Evolutionary conservation across 2,888 invertebrate species (phyloP).

Genomic region (Drosophila formosana): DNA sequence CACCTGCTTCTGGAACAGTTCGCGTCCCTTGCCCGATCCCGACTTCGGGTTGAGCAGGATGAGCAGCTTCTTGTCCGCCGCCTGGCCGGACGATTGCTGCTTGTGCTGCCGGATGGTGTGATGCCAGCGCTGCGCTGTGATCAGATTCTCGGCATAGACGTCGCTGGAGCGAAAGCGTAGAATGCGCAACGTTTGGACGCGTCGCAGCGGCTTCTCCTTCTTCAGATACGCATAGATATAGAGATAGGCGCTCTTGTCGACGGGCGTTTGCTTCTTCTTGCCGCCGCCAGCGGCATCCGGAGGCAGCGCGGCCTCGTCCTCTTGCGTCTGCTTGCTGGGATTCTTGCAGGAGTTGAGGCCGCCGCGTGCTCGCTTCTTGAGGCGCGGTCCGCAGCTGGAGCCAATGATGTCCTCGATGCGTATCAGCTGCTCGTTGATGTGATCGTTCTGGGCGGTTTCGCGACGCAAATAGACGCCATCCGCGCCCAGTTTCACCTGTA

Average conservation of each 20-base stretch:
- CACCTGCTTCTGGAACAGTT: constrained; percentile 93
- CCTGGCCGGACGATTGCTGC: constrained; percentile 9
- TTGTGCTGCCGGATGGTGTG: constrained; percentile 90
- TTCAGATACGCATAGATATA: constrained; percentile 93
- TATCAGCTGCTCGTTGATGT: constrained; percentile 90
- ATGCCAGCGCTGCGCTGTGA: constrained; percentile 93
- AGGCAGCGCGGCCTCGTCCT: constrained; percentile 8
- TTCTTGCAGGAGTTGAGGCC: constrained; percentile 89
- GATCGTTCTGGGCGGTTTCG: constrained; percentile 88
- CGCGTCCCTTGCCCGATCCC: constrained; percentile 95
- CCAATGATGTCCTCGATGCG: constrained; percentile 91
- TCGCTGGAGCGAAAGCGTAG: constrained; percentile 93
- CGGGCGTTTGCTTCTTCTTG: not conserved
- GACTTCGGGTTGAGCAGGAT: constrained; percentile 97
- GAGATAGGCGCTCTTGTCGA: constrained; percentile 92
- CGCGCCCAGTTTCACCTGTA: constrained; percentile 90
- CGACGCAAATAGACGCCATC: constrained; percentile 91
- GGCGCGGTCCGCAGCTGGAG: constrained; percentile 87
- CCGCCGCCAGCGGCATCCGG: constrained; percentile 69
- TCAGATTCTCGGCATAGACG: constrained; percentile 92
- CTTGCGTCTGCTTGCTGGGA: constrained; percentile 79
- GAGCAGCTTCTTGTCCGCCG: constrained; percentile 86
- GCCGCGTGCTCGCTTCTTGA: constrained; percentile 70
- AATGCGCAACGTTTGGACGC: constrained; percentile 93
- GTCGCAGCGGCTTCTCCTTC: constrained; percentile 89